A percentile compares a stretch with the other conserved stretches of the same genome.
Conservation (phyloP, 2,888 invertebrate genomes). For the Mallateleia sp. region DNA sequence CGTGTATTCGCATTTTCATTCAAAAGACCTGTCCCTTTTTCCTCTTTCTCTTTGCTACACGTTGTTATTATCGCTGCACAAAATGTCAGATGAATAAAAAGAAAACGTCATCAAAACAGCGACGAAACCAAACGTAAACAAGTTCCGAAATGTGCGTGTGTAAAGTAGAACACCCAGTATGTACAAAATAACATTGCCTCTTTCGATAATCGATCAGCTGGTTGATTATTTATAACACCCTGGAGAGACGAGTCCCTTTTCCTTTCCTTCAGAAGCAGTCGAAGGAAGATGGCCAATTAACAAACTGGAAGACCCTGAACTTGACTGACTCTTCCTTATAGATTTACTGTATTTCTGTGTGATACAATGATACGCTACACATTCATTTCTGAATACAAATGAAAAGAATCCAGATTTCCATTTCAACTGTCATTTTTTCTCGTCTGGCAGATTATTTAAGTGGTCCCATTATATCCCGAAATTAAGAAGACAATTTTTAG, state of each 20-base stretch:
- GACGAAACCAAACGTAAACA: conserved; percentile 5
- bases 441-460: background rate
- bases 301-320: conserved; percentile 87
- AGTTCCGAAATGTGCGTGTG: conserved; percentile 20
- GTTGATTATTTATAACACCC: conserved; percentile 74
- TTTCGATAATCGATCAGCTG: conserved; percentile 77
- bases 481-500: too few relatives aligned
- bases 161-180: conserved; percentile 66
- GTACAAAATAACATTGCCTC: conserved; percentile 45
- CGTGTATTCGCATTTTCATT: background rate
- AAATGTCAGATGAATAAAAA: background rate
- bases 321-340: conserved; percentile 87
- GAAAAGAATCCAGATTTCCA: background rate
- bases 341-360: conserved; percentile 79
- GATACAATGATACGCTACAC: conserved; percentile 20
- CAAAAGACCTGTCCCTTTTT: background rate
- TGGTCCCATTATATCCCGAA: too few relatives aligned
- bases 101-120: background rate
- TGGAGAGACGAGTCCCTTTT: conserved; percentile 71
- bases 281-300: conserved; percentile 81
- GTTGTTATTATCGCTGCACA: background rate
- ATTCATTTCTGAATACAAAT: background rate
- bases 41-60: too few relatives aligned
- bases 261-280: conserved; percentile 75
- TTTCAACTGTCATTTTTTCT: background rate